Base-by-base conservation (phyloP, 2,797 vertebrate genomes). In the Limosa lapponica region DNA sequence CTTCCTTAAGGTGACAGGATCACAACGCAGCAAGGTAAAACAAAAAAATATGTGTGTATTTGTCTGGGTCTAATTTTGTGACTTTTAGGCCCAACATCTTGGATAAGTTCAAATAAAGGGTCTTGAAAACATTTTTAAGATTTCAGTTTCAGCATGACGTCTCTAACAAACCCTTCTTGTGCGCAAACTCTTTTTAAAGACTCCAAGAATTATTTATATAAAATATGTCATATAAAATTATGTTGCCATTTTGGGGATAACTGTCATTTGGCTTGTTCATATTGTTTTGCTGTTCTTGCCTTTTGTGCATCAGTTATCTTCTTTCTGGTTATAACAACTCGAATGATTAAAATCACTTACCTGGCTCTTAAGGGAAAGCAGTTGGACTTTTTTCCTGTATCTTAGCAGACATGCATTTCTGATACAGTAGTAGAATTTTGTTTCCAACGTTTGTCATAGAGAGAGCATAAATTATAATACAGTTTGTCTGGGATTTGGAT, bases 1-100 rank as follows among this genome's bases (percentile, higher is more conserved):
- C 97, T 98, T 98, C 97, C 97, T 97, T 98, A 98, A 98, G 98
- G 98, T 98, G 98, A 98, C 98, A 98, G 98, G 98, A 98, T 98
- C 98, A 84, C 98, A 98, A 80, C 98, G 98, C 97, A 98, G 98
- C 98, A 98, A 98, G 98, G 98, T 98, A 98, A 98, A 98, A 87
- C 94, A 95, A 89, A 94, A 95, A 92, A 93, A 87, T 98, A n/a
- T 98, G 93, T 98, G 97, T 98, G 98, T 98, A 97, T 97, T 97
- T 98, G 97, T 98, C 97, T 97, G 97, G 98, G 97, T 98, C 97
- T 96, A 95, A 97, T 97, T 97, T 97, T 97, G 97, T 98, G 96
- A 94, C 86, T 95, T 97, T 98, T 96, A 97, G 98, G 98, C 97
- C 97, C 98, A 97, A 97, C 96, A 89, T 98, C 98, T 98, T 97